Evolutionary conservation across 2,797 vertebrate genomes (phyloP).

Genomic region (Scolopax rusticola): DNA sequence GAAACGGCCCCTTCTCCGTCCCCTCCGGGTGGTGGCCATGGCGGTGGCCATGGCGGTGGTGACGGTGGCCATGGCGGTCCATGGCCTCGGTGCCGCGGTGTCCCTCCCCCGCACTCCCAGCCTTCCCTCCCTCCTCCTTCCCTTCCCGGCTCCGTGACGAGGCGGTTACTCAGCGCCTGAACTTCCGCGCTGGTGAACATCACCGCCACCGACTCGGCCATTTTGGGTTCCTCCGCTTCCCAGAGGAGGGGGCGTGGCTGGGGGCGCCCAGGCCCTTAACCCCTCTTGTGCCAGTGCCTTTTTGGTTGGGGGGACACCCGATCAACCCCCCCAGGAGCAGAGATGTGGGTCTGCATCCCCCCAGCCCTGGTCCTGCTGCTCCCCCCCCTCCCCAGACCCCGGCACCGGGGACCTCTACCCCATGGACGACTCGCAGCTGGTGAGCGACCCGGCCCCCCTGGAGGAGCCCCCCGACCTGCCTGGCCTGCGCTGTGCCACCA

Average conservation of each 20-base stretch:
- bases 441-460: conserved; percentile 71
- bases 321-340: background rate
- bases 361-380: background rate
- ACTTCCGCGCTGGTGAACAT: conserved; percentile 32
- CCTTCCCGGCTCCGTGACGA: conserved; percentile 37
- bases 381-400: conserved; percentile 58
- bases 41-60: too few species aligned
- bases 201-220: conserved; percentile 10
- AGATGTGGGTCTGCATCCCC: background rate
- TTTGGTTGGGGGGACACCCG: accelerated
- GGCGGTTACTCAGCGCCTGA: conserved; percentile 16
- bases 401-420: conserved; percentile 78
- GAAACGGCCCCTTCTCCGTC: background rate
- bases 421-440: conserved; percentile 82
- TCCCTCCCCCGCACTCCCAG: background rate
- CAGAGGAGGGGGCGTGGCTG: conserved; percentile 28
- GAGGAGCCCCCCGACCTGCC: conserved; percentile 75
- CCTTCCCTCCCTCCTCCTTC: background rate
- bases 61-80: background rate
- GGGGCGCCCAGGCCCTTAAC: conserved; percentile 13
- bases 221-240: conserved; percentile 58
- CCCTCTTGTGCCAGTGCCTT: background rate
- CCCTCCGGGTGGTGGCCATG: background rate
- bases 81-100: background rate
- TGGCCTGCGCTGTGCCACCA: conserved; percentile 67